Evolutionary conservation across 2,888 invertebrate species (phyloP), one percentile per base, ranked within the genome.

Genomic region (Acronicta leporina): DNA sequence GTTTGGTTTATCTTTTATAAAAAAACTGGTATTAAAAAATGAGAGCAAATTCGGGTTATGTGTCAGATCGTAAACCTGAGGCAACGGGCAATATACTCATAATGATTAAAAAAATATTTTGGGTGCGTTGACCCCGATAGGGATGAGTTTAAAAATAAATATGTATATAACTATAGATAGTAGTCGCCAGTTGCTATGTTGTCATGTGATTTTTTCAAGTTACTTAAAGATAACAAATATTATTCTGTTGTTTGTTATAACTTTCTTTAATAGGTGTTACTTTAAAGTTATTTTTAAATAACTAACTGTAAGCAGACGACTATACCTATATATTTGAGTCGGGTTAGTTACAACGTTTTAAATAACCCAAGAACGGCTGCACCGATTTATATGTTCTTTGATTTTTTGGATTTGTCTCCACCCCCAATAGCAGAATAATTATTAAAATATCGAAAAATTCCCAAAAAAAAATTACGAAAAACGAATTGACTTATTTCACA

Each of bases 101-200:
- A 33, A 7, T 50, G 71, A 65, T 68, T 68, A 68, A 50, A 14
- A 50, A 40, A 48, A 16, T 41, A 52, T 59, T 38, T n/a, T 11
- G 45, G 66, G 67, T 13, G 42, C 67, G 38, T 49, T 49, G 49
- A 14, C 58, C 72, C 48, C 42, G 6, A 2, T n/a, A 11, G 27
- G 35, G 45, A 41, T 46, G 3, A 8, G n/a, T n/a, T 20, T 56
- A 42, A 69, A 33, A 41, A 63, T 49, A 45, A 51, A 56, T 30
- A n/a, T n/a, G n/a, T n/a, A 14, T 41, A 40, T 14, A 14, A 46
- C 8, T 15, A 43, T 35, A 35, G 11, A 38, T 38, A 38, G 38
- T 38, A 38, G 38, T 2, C 1, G 38, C 38, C n/a, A 38, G 38
- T 38, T 38, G 38, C 38, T 38, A 38, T 38, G 38, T 38, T 1